phyloP scores from a whole-genome alignment of 37 sponge, comb jelly and placozoan species.

The Oopsacas minuta region DNA sequence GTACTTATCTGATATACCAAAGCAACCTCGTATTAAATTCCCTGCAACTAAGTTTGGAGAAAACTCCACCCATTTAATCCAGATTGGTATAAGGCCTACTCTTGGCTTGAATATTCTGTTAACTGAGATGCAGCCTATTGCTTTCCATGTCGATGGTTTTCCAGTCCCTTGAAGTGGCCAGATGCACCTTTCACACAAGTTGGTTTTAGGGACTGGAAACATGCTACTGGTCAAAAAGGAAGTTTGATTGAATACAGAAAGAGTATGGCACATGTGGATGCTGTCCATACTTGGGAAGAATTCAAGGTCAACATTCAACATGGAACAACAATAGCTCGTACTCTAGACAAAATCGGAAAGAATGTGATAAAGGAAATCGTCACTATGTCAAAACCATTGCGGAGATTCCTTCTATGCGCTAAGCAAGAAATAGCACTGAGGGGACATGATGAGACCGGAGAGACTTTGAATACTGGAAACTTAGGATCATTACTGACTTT shows the following conservation, averaged over 20 bases:
- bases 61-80: slow-evolving; percentile 43
- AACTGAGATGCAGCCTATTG: slow-evolving; percentile 34
- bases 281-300: neutral
- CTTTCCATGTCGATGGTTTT: slow-evolving; percentile 36
- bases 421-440: slow-evolving; percentile 45
- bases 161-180: neutral
- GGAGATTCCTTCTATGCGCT: slow-evolving; percentile 48
- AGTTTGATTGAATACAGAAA: neutral
- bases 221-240: slow-evolving; percentile 40
- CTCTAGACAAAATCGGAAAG: neutral
- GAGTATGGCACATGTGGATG: neutral
- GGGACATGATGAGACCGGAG: slow-evolving; percentile 40
- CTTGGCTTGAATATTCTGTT: slow-evolving; percentile 43
- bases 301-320: neutral
- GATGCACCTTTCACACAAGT: slow-evolving; percentile 19
- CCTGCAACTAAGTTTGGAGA: slow-evolving; percentile 26
- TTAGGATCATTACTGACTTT: slow-evolving; percentile 36
- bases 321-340: neutral
- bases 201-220: slow-evolving; percentile 40
- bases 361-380: slow-evolving; percentile 31
- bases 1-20: neutral
- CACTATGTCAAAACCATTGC: slow-evolving; percentile 44
- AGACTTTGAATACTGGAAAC: slow-evolving; percentile 44
- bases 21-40: slow-evolving; percentile 18
- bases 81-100: slow-evolving; percentile 26